Evolutionary conservation across 2,797 vertebrate species (phyloP).

Genomic region (Thamnophis elegans): DNA sequence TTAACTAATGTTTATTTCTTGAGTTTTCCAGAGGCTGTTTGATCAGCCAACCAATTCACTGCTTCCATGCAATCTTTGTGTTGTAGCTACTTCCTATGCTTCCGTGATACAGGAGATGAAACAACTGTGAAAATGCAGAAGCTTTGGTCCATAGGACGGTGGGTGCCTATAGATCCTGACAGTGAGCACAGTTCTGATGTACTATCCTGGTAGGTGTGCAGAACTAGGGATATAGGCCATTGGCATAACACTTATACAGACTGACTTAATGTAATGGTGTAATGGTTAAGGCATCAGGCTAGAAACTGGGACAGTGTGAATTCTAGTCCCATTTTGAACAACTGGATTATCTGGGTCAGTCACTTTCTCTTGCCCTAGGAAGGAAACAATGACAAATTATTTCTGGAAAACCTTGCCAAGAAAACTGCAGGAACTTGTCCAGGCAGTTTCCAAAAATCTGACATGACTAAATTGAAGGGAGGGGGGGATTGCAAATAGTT

Average conservation of each 20-base stretch:
- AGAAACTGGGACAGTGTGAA: not conserved
- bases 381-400: not conserved
- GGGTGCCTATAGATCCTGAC: constrained; percentile 77
- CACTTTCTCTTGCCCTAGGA: not conserved
- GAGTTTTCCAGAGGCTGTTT: not conserved
- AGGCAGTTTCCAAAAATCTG: not conserved
- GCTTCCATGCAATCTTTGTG: not conserved
- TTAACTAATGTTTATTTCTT: not conserved
- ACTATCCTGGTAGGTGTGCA: constrained; percentile 73
- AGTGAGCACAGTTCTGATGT: constrained; percentile 69
- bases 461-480: not conserved
- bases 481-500: not conserved
- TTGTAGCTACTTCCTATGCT: constrained; percentile 83
- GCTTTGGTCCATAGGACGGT: constrained; percentile 83
- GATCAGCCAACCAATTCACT: not conserved
- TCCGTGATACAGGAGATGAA: constrained; percentile 69
- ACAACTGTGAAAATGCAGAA: constrained; percentile 60
- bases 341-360: not conserved
- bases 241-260: not conserved
- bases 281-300: not conserved
- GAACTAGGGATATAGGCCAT: not conserved
- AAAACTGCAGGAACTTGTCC: not conserved
- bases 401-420: not conserved
- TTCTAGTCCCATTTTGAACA: not conserved
- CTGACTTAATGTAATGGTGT: not conserved